Evolutionary conservation across 2,888 invertebrate species (phyloP), one percentile per base, ranked within the genome.

Genomic region (Phymatocera aterrima): DNA sequence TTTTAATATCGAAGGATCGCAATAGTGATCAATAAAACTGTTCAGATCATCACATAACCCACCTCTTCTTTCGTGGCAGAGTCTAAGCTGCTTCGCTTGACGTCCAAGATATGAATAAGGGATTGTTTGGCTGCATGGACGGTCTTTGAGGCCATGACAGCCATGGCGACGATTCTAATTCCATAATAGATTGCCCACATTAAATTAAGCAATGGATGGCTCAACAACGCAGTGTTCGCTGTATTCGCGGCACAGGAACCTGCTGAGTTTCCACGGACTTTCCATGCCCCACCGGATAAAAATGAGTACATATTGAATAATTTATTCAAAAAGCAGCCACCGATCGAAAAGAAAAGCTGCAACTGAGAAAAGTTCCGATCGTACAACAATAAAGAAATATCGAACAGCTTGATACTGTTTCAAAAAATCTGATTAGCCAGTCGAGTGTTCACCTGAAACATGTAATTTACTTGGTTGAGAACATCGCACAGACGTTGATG

Each of bases 51-150:
- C n/a, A 10, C 8, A 28, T 18, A 28, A 75, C 40, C 15, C 18
- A 68, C 77, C 51, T 77, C 77, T 21, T 77, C 65, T 48, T 77
- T 77, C 37, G 65, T 65, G 3, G 77, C 65, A 51, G 28, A 68
- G 34, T 68, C 77, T 24, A 48, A 8, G 31, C 37, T n/a, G 51
- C n/a, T 18, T 31, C 37, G 21, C 48, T 65, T 68, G 10, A 77
- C 10, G n/a, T 34, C 18, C n/a, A 65, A 21, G 8, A 77, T 61
- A 57, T 77, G 51, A 54, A 77, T 31, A 12, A 77, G 28, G 2
- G 77, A 18, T n/a, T 37, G 31, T 68, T 68, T 68, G 8, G 65
- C 77, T 31, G 48, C 3, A 4, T 46, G 21, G 1, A 24, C 68
- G 8, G 77, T 77, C 24, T 37, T 77, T 40, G 65, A 77, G 3